Base-by-base conservation (phyloP, 2,888 invertebrate genomes). In the Leptinotarsa peninsularis region DNA sequence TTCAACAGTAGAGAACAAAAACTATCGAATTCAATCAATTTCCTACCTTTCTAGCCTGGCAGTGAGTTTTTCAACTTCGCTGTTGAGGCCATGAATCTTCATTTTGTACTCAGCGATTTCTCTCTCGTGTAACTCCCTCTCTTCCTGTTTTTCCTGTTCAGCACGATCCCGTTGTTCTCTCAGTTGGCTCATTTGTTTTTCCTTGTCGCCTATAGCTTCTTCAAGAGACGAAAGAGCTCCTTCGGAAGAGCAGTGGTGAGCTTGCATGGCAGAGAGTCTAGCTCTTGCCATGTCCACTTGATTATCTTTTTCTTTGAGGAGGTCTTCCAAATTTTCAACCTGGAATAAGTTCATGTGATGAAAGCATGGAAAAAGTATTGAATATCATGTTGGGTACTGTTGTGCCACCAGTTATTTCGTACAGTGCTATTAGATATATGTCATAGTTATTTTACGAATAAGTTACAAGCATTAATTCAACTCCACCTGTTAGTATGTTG, bases 261-360 rank as follows among this genome's bases (percentile, higher is more conserved):
- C 96, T 90, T 97, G 97, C 93, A 98, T 96, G 76, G 97, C 96
- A 67, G 96, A 95, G 69, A 96, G 89, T 82, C 97, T 91, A 50
- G 96, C 96, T 81, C 97, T 91, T 1, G 97, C 96, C 95, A 97
- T 96, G 84, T 98, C 97, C 73, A 99, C 95, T 91, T 98, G 98
- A 89, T 97, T 97, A 87, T 99, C 99, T 90, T 98, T 99, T 88
- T 99, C 99, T 89, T 97, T 97, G 71, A 99, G 91, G 72, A 98
- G 91, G 86, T 98, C 98, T 90, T 99, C 99, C 80, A 99, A 90
- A 88, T 98, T 98, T 90, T 99, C 99, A 86, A 99, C 96, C 97
- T 99, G 87, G 77, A 81, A 80, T 58, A 17, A 15, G n/a, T 17
- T 18, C 58, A 23, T 14, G 13, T 14, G 14, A 23, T 58, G 4